Evolutionary conservation across 2,797 vertebrate species (phyloP).

Genomic region (Gadopsis bispinosus): DNA sequence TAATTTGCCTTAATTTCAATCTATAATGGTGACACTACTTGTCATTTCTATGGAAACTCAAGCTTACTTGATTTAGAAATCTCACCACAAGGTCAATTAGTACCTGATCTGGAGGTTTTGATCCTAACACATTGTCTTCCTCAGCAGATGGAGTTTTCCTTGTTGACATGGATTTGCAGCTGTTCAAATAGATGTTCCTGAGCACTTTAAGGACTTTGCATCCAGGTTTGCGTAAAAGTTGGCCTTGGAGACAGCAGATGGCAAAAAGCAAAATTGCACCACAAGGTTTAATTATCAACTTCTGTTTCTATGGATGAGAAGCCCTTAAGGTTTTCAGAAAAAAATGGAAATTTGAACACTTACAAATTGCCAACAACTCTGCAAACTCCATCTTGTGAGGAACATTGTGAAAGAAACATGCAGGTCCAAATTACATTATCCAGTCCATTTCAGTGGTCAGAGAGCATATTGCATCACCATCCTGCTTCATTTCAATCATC

Average conservation of each 20-base stretch:
- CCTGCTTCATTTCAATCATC: not conserved
- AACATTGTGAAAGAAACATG: not conserved
- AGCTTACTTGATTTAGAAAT: not conserved
- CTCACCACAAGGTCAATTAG: not conserved
- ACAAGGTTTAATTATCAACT: not conserved
- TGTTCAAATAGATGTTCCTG: no score
- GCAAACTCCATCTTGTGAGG: not conserved
- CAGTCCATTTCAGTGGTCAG: constrained; percentile 1
- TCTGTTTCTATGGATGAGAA: not conserved
- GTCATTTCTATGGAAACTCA: not conserved
- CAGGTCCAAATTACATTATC: no score
- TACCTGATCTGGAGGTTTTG: not conserved
- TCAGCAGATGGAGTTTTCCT: not conserved
- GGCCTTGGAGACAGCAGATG: not conserved
- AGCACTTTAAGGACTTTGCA: not conserved
- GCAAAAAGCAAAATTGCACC: not conserved
- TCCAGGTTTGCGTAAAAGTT: not conserved
- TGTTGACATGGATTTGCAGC: not conserved
- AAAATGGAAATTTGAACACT: constrained; percentile 1
- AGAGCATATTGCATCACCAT: constrained; percentile 13
- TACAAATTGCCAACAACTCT: not conserved
- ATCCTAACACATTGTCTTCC: not conserved
- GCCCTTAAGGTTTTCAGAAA: not conserved
- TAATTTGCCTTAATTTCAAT: not conserved
- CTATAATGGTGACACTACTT: not conserved